Percentiles rank a stretch among this genome's conserved stretches.
These are phyloP conservation scores for Lasioglossum baleicum DNA, from an alignment of 1,140 invertebrate species.

Conservation along the genomic window DNA sequence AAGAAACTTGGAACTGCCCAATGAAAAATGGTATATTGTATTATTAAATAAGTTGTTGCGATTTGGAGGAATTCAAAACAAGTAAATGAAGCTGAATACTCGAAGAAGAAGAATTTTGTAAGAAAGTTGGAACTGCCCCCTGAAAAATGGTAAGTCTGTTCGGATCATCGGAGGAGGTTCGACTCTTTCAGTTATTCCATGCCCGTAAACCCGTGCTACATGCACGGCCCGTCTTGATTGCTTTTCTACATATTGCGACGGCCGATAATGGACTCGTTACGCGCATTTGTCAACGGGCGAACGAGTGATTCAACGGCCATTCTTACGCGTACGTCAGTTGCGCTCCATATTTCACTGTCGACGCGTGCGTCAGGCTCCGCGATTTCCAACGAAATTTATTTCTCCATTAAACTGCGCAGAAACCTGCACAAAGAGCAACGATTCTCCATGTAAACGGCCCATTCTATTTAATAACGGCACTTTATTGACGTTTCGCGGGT, in stretches of 20 bases:
- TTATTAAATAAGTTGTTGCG: too few species aligned
- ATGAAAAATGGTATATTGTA: background rate
- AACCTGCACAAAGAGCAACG: background rate
- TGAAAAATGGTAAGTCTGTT: background rate
- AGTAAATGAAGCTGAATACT: too few species aligned
- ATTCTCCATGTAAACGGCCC: background rate
- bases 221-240: slow-evolving; percentile 2
- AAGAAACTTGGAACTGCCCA: too few species aligned
- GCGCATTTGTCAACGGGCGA: slow-evolving; percentile 23
- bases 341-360: background rate
- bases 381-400: background rate
- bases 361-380: background rate
- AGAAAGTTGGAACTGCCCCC: too few species aligned
- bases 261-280: slow-evolving; percentile 45
- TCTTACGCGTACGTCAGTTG: background rate
- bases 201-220: slow-evolving; percentile 9
- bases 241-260: slow-evolving; percentile 17
- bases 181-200: background rate
- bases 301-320: slow-evolving; percentile 26
- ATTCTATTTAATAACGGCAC: too few species aligned
- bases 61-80: too few species aligned
- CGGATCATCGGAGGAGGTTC: background rate
- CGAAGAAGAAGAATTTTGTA: too few species aligned
- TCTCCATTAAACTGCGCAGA: too few species aligned
- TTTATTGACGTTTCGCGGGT: too few species aligned